Evolutionary conservation across 2,113 vertebrate species (phyloP).

Genomic region (Oreochromis spilurus): DNA sequence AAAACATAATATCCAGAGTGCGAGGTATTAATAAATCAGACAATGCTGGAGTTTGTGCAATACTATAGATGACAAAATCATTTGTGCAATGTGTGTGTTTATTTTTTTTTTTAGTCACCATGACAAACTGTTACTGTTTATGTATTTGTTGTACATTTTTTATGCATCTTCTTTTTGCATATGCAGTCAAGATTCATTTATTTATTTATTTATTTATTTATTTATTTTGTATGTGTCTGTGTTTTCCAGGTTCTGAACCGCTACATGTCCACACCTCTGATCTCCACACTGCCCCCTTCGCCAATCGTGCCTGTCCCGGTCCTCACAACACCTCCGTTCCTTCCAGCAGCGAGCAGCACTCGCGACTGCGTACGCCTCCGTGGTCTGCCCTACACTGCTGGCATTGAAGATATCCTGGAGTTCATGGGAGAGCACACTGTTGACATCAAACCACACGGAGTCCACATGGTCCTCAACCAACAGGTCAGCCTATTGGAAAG

Average conservation of each 20-base stretch:
- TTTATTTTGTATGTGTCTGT: not conserved
- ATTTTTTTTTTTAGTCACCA: not conserved
- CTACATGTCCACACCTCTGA: conserved; percentile 90
- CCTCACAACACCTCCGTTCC: conserved; percentile 80
- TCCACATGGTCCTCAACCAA: conserved; percentile 97
- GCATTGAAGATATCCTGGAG: conserved; percentile 92
- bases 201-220: not conserved
- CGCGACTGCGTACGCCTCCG: conserved; percentile 89
- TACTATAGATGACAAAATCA: not conserved
- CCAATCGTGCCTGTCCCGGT: conserved; percentile 82
- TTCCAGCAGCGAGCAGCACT: conserved; percentile 74
- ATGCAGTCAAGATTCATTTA: not conserved
- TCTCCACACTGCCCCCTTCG: conserved; percentile 83
- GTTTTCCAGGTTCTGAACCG: conserved; percentile 85
- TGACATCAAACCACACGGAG: conserved; percentile 93
- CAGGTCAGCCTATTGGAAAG: conserved; percentile 74
- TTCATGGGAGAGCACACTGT: conserved; percentile 90
- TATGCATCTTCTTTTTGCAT: not conserved
- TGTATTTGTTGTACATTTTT: not conserved
- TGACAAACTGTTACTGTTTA: not conserved
- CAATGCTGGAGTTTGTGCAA: not conserved
- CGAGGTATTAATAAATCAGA: not conserved
- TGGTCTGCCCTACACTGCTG: conserved; percentile 89
- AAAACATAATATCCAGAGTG: not conserved
- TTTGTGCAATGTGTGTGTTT: not conserved